Evolutionary conservation across 2,888 invertebrate species (phyloP).

Genomic region (Bursaphelenchus okinawaensis): DNA sequence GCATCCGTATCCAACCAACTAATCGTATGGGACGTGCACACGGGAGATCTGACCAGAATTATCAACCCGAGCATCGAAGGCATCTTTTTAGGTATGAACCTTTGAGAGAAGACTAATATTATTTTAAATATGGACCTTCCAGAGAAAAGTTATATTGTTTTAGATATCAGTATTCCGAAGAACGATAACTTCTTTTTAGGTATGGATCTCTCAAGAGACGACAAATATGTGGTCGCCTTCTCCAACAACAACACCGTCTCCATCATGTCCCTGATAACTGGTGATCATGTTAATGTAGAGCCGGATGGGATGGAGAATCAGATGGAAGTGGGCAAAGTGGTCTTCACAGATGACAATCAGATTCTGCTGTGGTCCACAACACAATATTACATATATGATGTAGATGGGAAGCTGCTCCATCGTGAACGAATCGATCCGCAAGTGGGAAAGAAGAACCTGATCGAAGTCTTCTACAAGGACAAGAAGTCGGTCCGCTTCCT

Average conservation of each 20-base stretch:
- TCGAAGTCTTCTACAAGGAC: constrained; percentile 38
- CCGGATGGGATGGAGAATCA: constrained; percentile 71
- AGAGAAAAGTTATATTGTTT: too few species aligned
- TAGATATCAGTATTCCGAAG: too few species aligned
- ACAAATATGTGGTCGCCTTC: constrained; percentile 88
- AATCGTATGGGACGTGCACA: constrained; percentile 69
- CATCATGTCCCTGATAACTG: constrained; percentile 83
- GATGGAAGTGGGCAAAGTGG: constrained; percentile 67
- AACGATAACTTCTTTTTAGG: too few species aligned
- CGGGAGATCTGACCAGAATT: constrained; percentile 83
- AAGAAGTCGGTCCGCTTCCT: constrained; percentile 20
- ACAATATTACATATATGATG: constrained; percentile 39
- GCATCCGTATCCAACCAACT: constrained; percentile 81
- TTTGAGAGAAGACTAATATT: too few species aligned
- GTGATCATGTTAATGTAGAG: constrained; percentile 80
- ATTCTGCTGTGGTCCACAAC: constrained; percentile 42
- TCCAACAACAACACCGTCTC: constrained; percentile 84
- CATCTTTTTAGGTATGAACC: constrained; percentile 69
- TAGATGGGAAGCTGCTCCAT: constrained; percentile 33
- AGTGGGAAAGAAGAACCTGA: constrained; percentile 26
- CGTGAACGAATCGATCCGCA: constrained; percentile 21
- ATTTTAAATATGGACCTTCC: too few species aligned
- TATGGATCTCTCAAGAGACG: constrained; percentile 85
- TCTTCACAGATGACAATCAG: constrained; percentile 64
- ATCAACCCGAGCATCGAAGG: constrained; percentile 84